Conservation (phyloP, 35 echinoderm and acorn worm genomes). For the Stichopus chloronotus region DNA sequence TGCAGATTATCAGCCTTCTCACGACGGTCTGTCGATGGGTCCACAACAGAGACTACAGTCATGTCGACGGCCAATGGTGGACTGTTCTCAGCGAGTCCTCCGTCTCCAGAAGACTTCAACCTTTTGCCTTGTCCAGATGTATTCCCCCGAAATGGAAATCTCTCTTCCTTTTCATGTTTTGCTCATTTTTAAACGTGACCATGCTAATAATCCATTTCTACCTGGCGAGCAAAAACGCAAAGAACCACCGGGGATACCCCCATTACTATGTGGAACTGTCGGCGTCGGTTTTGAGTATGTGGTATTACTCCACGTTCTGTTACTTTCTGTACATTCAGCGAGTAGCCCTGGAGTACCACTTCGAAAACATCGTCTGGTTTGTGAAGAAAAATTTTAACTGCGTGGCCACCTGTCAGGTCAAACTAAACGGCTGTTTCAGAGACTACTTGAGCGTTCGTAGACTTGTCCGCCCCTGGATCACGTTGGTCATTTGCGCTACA, state of each 20-base stretch:
- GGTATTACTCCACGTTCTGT: conserved; percentile 38
- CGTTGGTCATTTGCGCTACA: conserved; percentile 7
- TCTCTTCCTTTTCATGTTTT: neutral
- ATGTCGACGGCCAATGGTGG: conserved; percentile 31
- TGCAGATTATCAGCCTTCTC: neutral
- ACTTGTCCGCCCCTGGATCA: conserved; percentile 35
- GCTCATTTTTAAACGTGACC: neutral
- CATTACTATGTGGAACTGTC: neutral
- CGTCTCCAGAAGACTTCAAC: neutral
- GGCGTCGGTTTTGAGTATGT: neutral
- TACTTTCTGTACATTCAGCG: conserved; percentile 14
- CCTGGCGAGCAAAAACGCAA: neutral
- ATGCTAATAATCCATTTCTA: neutral
- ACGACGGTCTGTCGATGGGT: conserved; percentile 17
- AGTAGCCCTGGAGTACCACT: neutral
- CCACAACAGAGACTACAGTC: conserved; percentile 30
- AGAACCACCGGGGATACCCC: neutral
- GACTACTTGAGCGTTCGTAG: conserved; percentile 12
- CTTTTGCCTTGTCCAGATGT: neutral
- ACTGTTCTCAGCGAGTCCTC: conserved; percentile 39
- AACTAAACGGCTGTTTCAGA: conserved; percentile 27
- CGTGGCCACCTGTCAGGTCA: neutral
- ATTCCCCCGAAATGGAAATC: conserved; percentile 2
- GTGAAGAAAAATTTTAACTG: neutral
- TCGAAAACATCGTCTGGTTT: conserved; percentile 21